Percentiles rank a stretch among this genome's conserved stretches.
Evolutionary conservation across 2,797 vertebrate genomes (phyloP).

Genomic region (Enoplosus armatus): DNA sequence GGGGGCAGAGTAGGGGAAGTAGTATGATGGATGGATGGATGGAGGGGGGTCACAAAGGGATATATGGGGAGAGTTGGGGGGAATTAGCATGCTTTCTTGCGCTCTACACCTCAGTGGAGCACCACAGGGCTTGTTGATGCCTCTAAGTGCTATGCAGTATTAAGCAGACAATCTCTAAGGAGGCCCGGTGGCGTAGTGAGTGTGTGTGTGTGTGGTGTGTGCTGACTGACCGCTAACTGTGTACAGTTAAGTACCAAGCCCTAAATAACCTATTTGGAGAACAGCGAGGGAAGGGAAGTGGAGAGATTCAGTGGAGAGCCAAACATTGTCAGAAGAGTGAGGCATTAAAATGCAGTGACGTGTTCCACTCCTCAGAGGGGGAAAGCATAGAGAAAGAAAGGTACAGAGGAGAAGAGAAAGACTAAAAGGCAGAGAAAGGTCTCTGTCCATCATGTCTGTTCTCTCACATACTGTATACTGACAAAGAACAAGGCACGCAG

Average conservation of each 20-base stretch:
- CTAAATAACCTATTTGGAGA: constrained; percentile 65
- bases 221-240: constrained; percentile 68
- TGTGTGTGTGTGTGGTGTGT: constrained; percentile 17
- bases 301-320: constrained; percentile 39
- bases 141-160: constrained; percentile 87
- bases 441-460: constrained; percentile 15
- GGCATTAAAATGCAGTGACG: constrained; percentile 53
- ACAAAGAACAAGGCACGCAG: constrained; percentile 22
- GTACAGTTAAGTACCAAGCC: constrained; percentile 66
- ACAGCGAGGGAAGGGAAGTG: constrained; percentile 30
- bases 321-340: constrained; percentile 42
- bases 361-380: constrained; percentile 17
- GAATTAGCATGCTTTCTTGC: constrained; percentile 79
- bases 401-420: not conserved
- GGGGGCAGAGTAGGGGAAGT: constrained; percentile 25
- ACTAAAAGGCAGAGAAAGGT: constrained; percentile 41
- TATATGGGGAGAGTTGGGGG: constrained; percentile 58
- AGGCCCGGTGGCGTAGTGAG: constrained; percentile 50
- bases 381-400: not conserved
- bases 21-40: constrained; percentile 43
- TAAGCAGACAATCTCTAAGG: constrained; percentile 81
- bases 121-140: constrained; percentile 76
- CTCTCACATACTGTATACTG: constrained; percentile 3
- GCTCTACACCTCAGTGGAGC: constrained; percentile 72
- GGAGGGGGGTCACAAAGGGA: constrained; percentile 57